phyloP scores from a whole-genome alignment of 92 coral and sea anemone species.

The Parazoanthus swiftii region DNA sequence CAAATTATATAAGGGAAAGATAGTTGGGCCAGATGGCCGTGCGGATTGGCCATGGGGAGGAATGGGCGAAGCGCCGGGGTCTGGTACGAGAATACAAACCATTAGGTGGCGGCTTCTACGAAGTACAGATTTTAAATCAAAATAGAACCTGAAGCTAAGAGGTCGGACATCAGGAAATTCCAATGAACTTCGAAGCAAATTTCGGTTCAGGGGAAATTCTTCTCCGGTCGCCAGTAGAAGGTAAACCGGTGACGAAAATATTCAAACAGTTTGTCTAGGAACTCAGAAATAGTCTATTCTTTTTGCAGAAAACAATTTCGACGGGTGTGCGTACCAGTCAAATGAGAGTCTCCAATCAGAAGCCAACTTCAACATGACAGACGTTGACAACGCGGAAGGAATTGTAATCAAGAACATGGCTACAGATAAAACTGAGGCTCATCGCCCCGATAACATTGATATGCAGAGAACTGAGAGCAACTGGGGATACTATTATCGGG shows the following conservation, averaged over 20 bases:
- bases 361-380: not conserved
- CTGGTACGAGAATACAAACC: not conserved
- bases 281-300: not conserved
- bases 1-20: too few species aligned
- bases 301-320: constrained; percentile 1
- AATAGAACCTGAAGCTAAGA: not conserved
- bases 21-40: too few species aligned
- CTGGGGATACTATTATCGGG: constrained; percentile 33
- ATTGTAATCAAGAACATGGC: not conserved
- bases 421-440: not conserved
- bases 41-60: not conserved
- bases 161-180: not conserved
- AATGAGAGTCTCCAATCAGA: not conserved
- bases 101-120: constrained; percentile 14
- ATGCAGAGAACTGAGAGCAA: constrained; percentile 28
- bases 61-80: not conserved
- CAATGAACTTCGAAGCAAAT: constrained; percentile 22
- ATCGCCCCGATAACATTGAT: constrained; percentile 4
- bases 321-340: not conserved
- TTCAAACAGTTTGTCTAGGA: not conserved
- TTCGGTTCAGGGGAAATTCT: not conserved
- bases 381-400: not conserved
- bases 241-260: not conserved
- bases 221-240: not conserved
- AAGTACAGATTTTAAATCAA: not conserved